phyloP scores from a whole-genome alignment of 1,140 invertebrate genomes.

The Bombus soroeensis region DNA sequence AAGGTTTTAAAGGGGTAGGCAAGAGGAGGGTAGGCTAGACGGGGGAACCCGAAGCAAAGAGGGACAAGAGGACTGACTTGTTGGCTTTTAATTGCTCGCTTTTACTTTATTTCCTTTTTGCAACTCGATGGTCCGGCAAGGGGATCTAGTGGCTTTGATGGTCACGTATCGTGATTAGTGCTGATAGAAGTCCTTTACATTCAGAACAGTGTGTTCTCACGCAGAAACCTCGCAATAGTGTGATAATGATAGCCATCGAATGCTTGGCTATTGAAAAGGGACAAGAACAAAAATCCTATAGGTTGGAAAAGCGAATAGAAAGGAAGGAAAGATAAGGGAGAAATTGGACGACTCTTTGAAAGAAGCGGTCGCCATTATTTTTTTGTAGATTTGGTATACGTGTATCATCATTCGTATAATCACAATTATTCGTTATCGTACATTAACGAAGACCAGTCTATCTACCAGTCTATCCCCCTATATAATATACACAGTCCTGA shows the following conservation, averaged over 20 bases:
- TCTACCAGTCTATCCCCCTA: too few relatives aligned
- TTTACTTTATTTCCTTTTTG: constrained; percentile 67
- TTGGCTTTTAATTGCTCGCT: constrained; percentile 69
- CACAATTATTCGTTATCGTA: too few relatives aligned
- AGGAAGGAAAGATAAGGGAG: not conserved
- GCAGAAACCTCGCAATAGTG: not conserved
- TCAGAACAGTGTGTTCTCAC: constrained; percentile 23
- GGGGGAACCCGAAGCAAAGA: not conserved
- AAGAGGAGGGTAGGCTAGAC: not conserved
- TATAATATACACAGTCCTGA: too few relatives aligned
- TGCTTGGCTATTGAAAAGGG: not conserved
- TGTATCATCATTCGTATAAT: too few relatives aligned
- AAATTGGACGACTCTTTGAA: not conserved
- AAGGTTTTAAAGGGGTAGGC: constrained; percentile 54
- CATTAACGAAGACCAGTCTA: too few relatives aligned
- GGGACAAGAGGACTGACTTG: constrained; percentile 36
- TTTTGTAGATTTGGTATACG: not conserved
- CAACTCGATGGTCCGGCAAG: constrained; percentile 44
- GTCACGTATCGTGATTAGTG: constrained; percentile 65
- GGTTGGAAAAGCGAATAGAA: not conserved
- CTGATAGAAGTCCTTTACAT: constrained; percentile 43
- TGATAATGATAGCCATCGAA: not conserved
- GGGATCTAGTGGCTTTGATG: constrained; percentile 55
- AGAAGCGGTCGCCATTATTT: not conserved
- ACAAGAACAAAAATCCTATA: not conserved